phyloP scores from a whole-genome alignment of 2,888 invertebrate genomes.

The Agonopterix heracliana region DNA sequence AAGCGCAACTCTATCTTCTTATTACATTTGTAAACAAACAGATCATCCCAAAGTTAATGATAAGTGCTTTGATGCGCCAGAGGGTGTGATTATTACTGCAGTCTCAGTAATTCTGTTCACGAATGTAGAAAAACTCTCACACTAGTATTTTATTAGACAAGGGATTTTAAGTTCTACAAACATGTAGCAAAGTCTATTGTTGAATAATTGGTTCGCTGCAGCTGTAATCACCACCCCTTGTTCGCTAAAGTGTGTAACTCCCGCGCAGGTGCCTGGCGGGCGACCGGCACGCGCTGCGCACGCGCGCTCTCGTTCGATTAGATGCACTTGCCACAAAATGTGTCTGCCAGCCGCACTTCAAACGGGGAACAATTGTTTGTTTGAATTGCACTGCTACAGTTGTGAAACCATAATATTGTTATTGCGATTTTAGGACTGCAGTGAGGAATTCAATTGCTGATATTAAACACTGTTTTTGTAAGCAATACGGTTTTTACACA shows the following conservation, averaged over 20 bases:
- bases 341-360: slow-evolving; percentile 41
- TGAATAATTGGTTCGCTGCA: too few species aligned
- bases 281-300: slow-evolving; percentile 37
- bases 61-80: slow-evolving; percentile 4
- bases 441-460: background rate
- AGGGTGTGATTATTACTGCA: slow-evolving; percentile 2
- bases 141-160: too few species aligned
- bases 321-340: slow-evolving; percentile 61
- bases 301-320: slow-evolving; percentile 40
- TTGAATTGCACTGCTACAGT: slow-evolving; percentile 37
- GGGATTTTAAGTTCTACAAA: too few species aligned
- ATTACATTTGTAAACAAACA: too few species aligned
- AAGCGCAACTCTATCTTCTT: too few species aligned
- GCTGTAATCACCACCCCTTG: too few species aligned
- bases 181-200: too few species aligned
- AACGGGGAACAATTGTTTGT: slow-evolving; percentile 46
- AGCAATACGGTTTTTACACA: too few species aligned
- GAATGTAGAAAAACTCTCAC: background rate
- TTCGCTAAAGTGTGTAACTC: background rate
- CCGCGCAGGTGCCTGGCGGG: slow-evolving; percentile 48
- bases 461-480: too few species aligned
- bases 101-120: background rate
- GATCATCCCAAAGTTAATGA: background rate
- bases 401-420: slow-evolving; percentile 45
- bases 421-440: slow-evolving; percentile 21